Evolutionary conservation across 1,140 invertebrate species (phyloP), one percentile per base, ranked within the genome.

Genomic region (Xylocopa sonorina): DNA sequence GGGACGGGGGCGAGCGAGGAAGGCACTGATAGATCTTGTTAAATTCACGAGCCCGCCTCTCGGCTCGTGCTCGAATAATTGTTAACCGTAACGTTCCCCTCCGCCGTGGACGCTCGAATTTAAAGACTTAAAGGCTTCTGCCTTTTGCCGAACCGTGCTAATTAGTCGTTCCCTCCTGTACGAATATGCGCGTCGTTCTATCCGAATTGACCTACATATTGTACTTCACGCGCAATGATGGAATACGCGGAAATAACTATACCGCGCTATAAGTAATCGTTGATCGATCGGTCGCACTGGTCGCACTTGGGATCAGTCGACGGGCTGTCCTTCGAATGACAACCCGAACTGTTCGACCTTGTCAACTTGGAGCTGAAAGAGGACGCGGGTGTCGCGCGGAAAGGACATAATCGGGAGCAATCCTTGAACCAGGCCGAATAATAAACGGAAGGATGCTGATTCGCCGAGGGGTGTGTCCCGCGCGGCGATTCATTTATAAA

Each of bases 41-140:
- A 91, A 67, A 91, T 91, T 91, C 88, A 87, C 73, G 81, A 90
- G 81, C 69, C 75, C 62, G 81, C 72, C 87, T 90, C 85, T 88
- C 85, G 81, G 57, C 84, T 67, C 46, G 83, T 89, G 83, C 85
- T 83, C 88, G 87, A 88, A 89, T 92, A 91, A 92, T 91, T 88
- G 90, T 90, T 86, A 80, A 88, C 87, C 79, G 85, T 87, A 88
- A 87, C 81, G 80, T 85, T 72, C 75, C 86, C 81, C 58, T n/a
- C 81, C 57, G 81, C 62, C 67, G 81, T 83, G 73, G 84, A 80
- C 82, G 86, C 87, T 90, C 80, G 82, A 91, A 87, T 90, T n/a
- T 90, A 89, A 90, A 89, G 82, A 92, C 87, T 88, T 88, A 88
- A 89, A 89, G 87, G 79, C 86, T 84, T 79, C 86, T 69, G 67